Evolutionary conservation across 2,888 invertebrate species (phyloP).

Genomic region (Tinea pellionella): DNA sequence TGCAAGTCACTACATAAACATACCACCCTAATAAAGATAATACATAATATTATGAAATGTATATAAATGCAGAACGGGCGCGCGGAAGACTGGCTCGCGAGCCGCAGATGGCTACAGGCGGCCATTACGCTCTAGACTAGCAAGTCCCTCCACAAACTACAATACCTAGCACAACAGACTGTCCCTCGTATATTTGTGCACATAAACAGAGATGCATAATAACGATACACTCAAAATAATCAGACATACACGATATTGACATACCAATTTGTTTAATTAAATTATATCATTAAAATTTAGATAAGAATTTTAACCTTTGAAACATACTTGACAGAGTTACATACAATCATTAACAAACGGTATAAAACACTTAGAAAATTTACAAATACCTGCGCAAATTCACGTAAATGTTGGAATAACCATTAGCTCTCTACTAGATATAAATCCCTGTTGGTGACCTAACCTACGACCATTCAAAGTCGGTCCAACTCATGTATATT

Average conservation of each 20-base stretch:
- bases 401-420: slow-evolving; percentile 31
- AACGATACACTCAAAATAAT: neutral
- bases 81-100: slow-evolving; percentile 27
- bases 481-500: neutral
- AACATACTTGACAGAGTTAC: slow-evolving; percentile 32
- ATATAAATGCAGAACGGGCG: slow-evolving; percentile 39
- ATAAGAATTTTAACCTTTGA: neutral
- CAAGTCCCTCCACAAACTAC: slow-evolving; percentile 3
- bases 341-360: slow-evolving; percentile 51
- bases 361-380: slow-evolving; percentile 68
- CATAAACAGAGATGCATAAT: slow-evolving; percentile 19
- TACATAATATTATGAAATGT: slow-evolving; percentile 45
- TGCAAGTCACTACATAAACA: slow-evolving; percentile 60
- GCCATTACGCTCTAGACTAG: neutral
- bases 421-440: slow-evolving; percentile 19
- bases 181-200: slow-evolving; percentile 44
- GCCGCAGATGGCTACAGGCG: neutral
- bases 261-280: neutral
- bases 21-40: slow-evolving; percentile 49
- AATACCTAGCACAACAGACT: slow-evolving; percentile 10
- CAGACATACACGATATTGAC: slow-evolving; percentile 15
- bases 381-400: slow-evolving; percentile 31
- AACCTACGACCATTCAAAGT: neutral
- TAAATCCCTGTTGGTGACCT: slow-evolving; percentile 18
- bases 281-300: neutral